These are phyloP conservation scores for Saguinus imperator DNA, from an alignment of 2,113 vertebrate genomes.

Conservation along the genomic window DNA sequence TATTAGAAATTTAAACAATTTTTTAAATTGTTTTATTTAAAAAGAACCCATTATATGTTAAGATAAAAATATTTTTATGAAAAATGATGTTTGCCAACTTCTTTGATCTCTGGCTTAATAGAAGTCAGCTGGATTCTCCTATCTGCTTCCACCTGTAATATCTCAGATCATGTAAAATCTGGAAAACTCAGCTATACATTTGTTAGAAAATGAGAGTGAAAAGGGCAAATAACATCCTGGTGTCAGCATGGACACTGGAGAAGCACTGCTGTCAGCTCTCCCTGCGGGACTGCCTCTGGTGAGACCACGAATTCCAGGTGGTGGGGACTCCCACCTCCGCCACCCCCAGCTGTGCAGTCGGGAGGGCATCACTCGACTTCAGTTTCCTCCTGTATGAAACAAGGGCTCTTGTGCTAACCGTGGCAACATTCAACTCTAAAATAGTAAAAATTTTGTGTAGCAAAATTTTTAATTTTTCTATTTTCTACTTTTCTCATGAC, in stretches of 20 bases:
- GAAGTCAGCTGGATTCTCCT: neutral
- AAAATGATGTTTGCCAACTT: neutral
- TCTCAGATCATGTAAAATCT: neutral
- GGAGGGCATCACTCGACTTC: neutral
- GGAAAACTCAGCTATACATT: neutral
- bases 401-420: neutral
- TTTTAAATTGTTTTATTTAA: neutral
- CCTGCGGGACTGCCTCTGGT: too few species aligned
- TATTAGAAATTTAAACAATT: neutral
- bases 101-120: neutral
- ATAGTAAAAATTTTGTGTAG: neutral
- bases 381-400: neutral
- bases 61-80: neutral
- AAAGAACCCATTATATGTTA: neutral
- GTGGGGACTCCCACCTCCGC: too few species aligned
- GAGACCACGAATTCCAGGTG: neutral
- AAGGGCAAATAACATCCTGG: neutral
- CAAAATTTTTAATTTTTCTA: too few species aligned
- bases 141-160: neutral
- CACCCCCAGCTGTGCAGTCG: neutral
- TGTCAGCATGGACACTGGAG: neutral
- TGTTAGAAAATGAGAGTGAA: neutral
- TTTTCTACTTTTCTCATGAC: neutral
- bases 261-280: neutral
- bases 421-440: neutral